Percentiles rank a stretch among this genome's conserved stretches.
Conservation (phyloP, 2,797 vertebrate species). For the Gorsachius magnificus region DNA sequence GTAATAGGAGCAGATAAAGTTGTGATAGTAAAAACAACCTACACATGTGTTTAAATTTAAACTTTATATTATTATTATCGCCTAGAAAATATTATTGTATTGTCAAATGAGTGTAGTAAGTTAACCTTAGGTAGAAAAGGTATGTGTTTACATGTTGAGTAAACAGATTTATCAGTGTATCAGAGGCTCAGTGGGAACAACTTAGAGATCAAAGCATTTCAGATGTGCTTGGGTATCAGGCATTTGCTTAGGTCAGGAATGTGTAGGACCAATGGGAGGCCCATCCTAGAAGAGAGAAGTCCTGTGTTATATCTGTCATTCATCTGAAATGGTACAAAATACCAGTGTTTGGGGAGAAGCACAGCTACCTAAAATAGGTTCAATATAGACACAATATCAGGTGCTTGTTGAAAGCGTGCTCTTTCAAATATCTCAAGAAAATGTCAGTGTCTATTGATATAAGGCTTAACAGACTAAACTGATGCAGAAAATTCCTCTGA, state of each 20-base stretch:
- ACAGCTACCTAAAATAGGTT: neutral
- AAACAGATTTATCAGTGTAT: neutral
- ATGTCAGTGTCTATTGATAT: neutral
- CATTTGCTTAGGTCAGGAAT: neutral
- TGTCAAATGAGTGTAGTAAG: neutral
- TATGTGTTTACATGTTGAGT: neutral
- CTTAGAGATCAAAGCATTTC: slow-evolving; percentile 2
- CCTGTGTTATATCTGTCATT: neutral
- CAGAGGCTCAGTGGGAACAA: neutral
- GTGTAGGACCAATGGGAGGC: neutral
- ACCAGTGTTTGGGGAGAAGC: neutral
- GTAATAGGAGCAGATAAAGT: neutral
- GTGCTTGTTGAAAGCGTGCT: neutral
- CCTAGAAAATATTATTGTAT: neutral
- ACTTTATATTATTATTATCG: neutral
- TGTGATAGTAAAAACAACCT: neutral
- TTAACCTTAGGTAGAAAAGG: neutral
- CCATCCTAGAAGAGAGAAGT: neutral
- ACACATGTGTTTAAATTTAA: neutral
- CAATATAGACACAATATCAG: neutral
- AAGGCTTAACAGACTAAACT: neutral
- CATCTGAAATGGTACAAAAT: neutral
- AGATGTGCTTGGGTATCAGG: neutral
- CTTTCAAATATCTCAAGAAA: neutral
- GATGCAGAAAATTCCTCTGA: neutral